phyloP scores from a whole-genome alignment of 2,888 invertebrate genomes.

The Phyllotreta cruciferae region DNA sequence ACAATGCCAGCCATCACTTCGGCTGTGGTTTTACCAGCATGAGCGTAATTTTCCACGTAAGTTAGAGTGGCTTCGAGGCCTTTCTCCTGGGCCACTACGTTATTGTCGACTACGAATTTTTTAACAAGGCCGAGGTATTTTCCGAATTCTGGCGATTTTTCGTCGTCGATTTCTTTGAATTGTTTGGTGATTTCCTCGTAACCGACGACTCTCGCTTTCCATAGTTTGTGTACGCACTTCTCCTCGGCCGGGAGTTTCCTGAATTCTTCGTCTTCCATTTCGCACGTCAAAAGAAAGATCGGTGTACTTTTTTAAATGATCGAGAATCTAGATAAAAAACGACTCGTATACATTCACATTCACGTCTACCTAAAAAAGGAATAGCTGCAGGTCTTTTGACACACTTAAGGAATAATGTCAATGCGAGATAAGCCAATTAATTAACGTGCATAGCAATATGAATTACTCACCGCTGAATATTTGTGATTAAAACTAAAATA shows the following conservation, averaged over 20 bases:
- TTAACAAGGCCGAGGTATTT: slow-evolving; percentile 90
- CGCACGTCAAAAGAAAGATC: neutral
- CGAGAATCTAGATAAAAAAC: neutral
- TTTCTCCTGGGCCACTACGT: slow-evolving; percentile 95
- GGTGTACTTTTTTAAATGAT: neutral
- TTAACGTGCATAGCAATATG: too few relatives aligned
- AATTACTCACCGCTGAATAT: too few relatives aligned
- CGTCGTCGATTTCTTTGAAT: slow-evolving; percentile 87
- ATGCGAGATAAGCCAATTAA: neutral
- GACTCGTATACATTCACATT: neutral
- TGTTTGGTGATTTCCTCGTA: slow-evolving; percentile 93
- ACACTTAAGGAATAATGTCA: slow-evolving; percentile 8
- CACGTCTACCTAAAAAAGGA: slow-evolving; percentile 9
- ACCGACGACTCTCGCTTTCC: slow-evolving; percentile 94
- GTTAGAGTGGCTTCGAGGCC: slow-evolving; percentile 90
- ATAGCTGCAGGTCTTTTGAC: slow-evolving; percentile 14
- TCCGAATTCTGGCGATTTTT: slow-evolving; percentile 92
- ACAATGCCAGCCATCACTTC: slow-evolving; percentile 84
- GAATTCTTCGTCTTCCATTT: slow-evolving; percentile 69
- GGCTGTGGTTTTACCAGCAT: slow-evolving; percentile 85
- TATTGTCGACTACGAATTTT: slow-evolving; percentile 93
- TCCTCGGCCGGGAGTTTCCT: slow-evolving; percentile 89
- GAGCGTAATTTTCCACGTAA: slow-evolving; percentile 89
- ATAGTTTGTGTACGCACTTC: slow-evolving; percentile 89
- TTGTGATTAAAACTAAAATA: too few relatives aligned